Base-by-base conservation (phyloP, 2,797 vertebrate species). In the Manis pentadactyla region DNA sequence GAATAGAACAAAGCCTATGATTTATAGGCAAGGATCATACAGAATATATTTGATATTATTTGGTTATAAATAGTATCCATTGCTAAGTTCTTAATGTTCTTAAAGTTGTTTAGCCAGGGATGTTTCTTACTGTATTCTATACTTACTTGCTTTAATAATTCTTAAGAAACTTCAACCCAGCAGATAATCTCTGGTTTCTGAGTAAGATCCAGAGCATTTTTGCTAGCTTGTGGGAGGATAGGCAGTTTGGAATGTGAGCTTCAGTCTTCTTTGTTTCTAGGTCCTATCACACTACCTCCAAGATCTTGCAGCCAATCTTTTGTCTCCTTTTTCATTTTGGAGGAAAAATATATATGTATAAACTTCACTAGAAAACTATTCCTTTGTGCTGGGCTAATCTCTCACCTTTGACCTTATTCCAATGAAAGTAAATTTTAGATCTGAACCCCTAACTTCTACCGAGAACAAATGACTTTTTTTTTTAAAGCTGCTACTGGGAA, bases 281-380 rank as follows among this genome's bases (percentile, higher is more conserved):
- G 95, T 97, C 95, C 95, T 96, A 77, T 96, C 97, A 89, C 3
- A 68, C 4, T 0, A 85, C 95, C 93, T 92, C 55, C 63, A 0
- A 95, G 97, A 96, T 92, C 89, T 92, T 83, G 74, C 42, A 93
- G 79, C 94, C 59, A 51, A 34, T 29, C 66, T 95, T 97, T 98
- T 97, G 98, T 97, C 90, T 97, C 92, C 39, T 97, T 98, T 98
- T 98, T 97, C 94, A 93, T 97, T 97, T 97, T 95, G 90, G 93
- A 92, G 94, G 92, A 92, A 97, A 97, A 69, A 71, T 12, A 42
- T 5, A 2, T 5, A 17, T 21, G 66, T 42, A 37, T 5, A 19
- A 77, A 29, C 63, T 89, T 86, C 81, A 64, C 61, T 37, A 68
- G 49, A 89, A 29, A 93, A 94, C 87, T 96, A 93, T 97, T 98